Base-by-base conservation (phyloP, 2,888 invertebrate genomes). In the Tenthredo scrophulariae region DNA sequence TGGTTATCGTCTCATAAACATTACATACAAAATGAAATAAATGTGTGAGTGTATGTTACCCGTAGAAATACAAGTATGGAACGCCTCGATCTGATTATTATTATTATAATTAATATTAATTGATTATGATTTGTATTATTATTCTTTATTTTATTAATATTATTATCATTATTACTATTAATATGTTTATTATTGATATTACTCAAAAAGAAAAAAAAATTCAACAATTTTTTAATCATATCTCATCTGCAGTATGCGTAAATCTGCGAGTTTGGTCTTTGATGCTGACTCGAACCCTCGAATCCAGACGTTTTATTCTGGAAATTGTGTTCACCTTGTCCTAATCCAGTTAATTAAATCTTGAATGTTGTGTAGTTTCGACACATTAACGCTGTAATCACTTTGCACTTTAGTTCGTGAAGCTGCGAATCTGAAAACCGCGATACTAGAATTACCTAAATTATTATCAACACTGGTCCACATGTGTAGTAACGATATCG, bases 1-100 rank as follows among this genome's bases (percentile, higher is more conserved):
- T 89, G 87, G 89, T 90, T 89, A 88, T 87, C 88, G 86, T 88
- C 87, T 88, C 87, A 88, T 86, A 84, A 87, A 85, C 85, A 86
- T 87, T 87, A 85, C 85, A 86, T 87, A 50, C 50, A 75, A 87
- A 87, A 87, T 86, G 86, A 88, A 87, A 89, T 88, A 86, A 86
- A 87, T 87, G 88, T 84, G 87, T 84, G 87, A 85, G 87, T 87
- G 87, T 87, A 88, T 85, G 87, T 89, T 89, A 87, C 87, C 90
- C 87, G 87, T 88, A 88, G 86, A 85, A 83, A 83, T 83, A 83
- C 83, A 83, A 67, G 67, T 83, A 80, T 58, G 80, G 40, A 62
- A 62, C 80, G 26, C 80, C 62, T 80, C 40, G 54, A 77, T 77
- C 77, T 77, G 54, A 54, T 77, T 77, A 77, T 40, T 29, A 77